Evolutionary conservation across 2,888 invertebrate species (phyloP), one percentile per base, ranked within the genome.

Genomic region (Herminia tarsipennalis): DNA sequence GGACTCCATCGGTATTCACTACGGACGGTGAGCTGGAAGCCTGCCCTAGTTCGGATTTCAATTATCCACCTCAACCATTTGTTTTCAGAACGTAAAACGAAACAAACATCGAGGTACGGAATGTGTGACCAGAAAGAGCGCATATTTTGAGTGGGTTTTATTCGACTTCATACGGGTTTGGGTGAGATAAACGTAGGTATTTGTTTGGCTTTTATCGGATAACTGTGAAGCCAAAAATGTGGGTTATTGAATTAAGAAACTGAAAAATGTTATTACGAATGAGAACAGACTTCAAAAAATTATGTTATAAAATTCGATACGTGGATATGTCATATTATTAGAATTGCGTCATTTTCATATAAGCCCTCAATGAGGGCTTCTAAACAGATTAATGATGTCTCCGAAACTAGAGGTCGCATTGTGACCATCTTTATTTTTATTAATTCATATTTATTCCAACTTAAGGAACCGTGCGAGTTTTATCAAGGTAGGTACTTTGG

Each of bases 41-140:
- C 58, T 64, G 64, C 67, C 66, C 69, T 61, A 75, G 70, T 76
- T 75, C 70, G 72, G 73, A 76, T 81, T 81, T 81, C 80, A 79
- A 81, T 81, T 78, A 80, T 76, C 66, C 65, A 70, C 67, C 63
- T 66, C 60, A 64, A 64, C 57, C 68, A 57, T 66, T 61, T 66
- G 66, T 73, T 73, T 70, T 61, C 64, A 61, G 60, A 61, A 64
- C 56, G 43, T 42, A 69, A 67, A 67, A 67, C 57, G 61, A 67
- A 67, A 60, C 68, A 66, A 66, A 56, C 56, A 56, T 51, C 41
- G 44, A 13, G 9, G 41, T 28, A 52, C 43, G 39, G 49, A 55
- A 57, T 55, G 42, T 56, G 61, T 47, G 45, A 46, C 56, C 40
- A 33, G 50, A 35, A 52, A 44, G 34, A 53, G 52, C 36, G 43